phyloP scores from a whole-genome alignment of 2,888 invertebrate genomes.

The Tuta absoluta region DNA sequence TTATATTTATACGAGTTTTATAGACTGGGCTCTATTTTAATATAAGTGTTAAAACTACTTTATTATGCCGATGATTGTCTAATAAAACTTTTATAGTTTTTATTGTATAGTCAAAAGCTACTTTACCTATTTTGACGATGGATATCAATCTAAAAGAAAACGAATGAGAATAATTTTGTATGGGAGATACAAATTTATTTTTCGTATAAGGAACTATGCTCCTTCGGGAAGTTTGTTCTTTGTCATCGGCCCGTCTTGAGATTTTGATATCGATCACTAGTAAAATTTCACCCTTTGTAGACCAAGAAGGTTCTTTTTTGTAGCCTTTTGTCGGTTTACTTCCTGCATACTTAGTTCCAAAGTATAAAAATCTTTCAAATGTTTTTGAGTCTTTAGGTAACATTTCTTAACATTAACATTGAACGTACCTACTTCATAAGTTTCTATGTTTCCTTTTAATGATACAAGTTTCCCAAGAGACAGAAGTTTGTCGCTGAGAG shows the following conservation, averaged over 20 bases:
- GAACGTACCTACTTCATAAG: neutral
- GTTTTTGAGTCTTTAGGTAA: neutral
- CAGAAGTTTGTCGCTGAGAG: neutral
- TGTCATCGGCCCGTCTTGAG: too few relatives aligned
- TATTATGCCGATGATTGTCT: constrained; percentile 13
- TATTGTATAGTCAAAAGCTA: constrained; percentile 1
- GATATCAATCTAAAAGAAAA: too few relatives aligned
- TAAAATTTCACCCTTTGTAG: too few relatives aligned
- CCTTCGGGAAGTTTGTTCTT: too few relatives aligned
- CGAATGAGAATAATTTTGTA: too few relatives aligned
- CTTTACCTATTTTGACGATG: neutral
- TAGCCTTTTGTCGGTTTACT: too few relatives aligned
- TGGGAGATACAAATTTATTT: too few relatives aligned
- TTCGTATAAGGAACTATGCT: too few relatives aligned
- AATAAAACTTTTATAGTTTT: constrained; percentile 20
- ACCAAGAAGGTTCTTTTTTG: too few relatives aligned
- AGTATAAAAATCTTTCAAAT: neutral
- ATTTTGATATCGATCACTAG: too few relatives aligned
- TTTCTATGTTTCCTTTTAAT: constrained; percentile 11
- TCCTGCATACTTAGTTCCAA: too few relatives aligned
- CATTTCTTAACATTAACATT: neutral
- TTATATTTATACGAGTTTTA: too few relatives aligned
- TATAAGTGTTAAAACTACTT: constrained; percentile 6
- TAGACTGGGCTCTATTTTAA: neutral
- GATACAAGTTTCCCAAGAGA: neutral